Evolutionary conservation across 2,888 invertebrate species (phyloP), one percentile per base, ranked within the genome.

Genomic region (Zonitis immaculata): DNA sequence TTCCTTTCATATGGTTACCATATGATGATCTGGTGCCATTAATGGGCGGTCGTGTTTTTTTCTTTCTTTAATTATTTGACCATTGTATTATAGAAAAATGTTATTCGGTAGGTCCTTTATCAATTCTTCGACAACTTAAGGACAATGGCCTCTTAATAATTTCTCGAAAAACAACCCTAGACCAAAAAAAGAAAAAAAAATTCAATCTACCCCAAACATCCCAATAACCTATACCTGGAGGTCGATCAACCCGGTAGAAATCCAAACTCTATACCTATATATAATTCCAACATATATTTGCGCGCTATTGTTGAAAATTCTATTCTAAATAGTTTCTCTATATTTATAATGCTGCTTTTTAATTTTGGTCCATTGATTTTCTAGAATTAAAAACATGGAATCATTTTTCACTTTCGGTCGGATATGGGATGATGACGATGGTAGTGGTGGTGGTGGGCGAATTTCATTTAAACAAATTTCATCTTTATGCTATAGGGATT

Each of bases 171-270:
- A 44, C 44, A 28, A 44, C n/a, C n/a, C n/a, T n/a, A n/a, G n/a
- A n/a, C n/a, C n/a, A n/a, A n/a, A n/a, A n/a, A n/a, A n/a, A n/a
- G n/a, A n/a, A n/a, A n/a, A n/a, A n/a, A n/a, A n/a, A n/a, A n/a
- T n/a, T n/a, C n/a, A n/a, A n/a, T n/a, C n/a, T n/a, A 26, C 26
- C 44, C 44, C 14, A 12, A 28, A 26, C 26, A 27, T 44, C 20
- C 47, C 42, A 49, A 54, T 54, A 44, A 50, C 26, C 47, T n/a
- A n/a, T 55, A 55, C 55, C 55, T 55, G 55, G 49, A 55, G 55
- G 55, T 55, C 55, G 27, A 47, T 55, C 55, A 55, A 55, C 55
- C 51, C 54, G 49, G 54, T 47, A 54, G 49, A 54, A 27, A 16
- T 18, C 32, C n/a, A n/a, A n/a, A n/a, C n/a, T n/a, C n/a, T n/a